Evolutionary conservation across 2,797 vertebrate species (phyloP).

Genomic region (Macrochelys suwanniensis): DNA sequence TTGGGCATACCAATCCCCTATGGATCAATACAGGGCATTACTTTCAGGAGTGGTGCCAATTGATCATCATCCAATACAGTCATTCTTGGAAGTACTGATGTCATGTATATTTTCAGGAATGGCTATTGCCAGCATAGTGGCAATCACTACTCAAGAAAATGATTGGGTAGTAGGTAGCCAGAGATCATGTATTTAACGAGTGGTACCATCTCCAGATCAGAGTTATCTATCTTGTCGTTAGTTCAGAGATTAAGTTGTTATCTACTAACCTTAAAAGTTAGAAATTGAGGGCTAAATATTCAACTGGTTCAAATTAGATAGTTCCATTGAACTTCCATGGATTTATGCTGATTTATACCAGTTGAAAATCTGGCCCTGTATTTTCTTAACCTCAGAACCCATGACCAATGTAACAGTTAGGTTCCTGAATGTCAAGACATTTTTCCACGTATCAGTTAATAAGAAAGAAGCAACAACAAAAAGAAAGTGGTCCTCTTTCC

Average conservation of each 20-base stretch:
- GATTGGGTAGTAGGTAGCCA: neutral
- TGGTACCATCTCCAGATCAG: neutral
- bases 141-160: neutral
- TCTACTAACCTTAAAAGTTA: conserved; percentile 50
- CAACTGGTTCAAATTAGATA: conserved; percentile 37
- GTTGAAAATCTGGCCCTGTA: neutral
- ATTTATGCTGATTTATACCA: conserved; percentile 1
- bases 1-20: neutral
- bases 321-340: neutral
- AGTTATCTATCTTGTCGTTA: neutral
- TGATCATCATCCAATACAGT: neutral
- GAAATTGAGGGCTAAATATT: conserved; percentile 22
- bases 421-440: neutral
- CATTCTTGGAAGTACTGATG: neutral
- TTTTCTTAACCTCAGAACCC: conserved; percentile 1
- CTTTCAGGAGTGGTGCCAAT: neutral
- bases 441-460: neutral
- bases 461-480: neutral
- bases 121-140: neutral
- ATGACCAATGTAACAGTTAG: neutral
- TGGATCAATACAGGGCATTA: neutral
- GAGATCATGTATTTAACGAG: neutral
- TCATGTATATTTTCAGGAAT: neutral
- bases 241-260: conserved; percentile 21
- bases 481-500: neutral